phyloP scores from a whole-genome alignment of 2,888 invertebrate species.

The Eueremaeus valkanovi region DNA sequence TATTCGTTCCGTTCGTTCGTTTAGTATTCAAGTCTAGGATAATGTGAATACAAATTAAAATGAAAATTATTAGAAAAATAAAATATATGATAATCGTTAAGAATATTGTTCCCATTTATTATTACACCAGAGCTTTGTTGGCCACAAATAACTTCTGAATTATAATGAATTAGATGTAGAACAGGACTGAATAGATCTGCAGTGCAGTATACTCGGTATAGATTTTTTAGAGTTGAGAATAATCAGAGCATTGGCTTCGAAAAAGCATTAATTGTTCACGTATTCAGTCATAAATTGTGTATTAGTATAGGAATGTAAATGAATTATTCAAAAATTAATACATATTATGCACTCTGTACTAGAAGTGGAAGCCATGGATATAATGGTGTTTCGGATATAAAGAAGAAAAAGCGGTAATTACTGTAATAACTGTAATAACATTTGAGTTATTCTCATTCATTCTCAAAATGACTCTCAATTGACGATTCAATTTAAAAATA shows the following conservation, averaged over 20 bases:
- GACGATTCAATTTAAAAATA: conserved; percentile 18
- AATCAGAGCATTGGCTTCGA: conserved; percentile 8
- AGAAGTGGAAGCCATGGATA: neutral
- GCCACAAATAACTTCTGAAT: no score
- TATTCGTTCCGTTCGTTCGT: neutral
- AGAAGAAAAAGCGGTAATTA: conserved; percentile 1
- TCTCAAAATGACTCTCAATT: neutral
- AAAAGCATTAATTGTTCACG: conserved; percentile 5
- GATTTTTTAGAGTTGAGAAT: neutral
- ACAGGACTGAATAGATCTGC: no score
- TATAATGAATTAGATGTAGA: no score
- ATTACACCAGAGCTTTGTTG: no score
- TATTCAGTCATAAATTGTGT: conserved; percentile 4
- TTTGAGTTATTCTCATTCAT: conserved; percentile 5
- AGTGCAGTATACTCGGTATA: no score
- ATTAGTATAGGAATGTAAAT: neutral
- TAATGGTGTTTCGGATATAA: neutral
- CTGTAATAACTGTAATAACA: conserved; percentile 16
- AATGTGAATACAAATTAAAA: neutral
- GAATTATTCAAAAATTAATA: neutral
- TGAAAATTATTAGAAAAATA: neutral
- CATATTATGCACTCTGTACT: neutral
- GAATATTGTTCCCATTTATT: neutral
- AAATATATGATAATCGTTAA: neutral
- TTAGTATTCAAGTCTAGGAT: neutral